These are phyloP conservation scores for Saccostrea echinata DNA, from an alignment of 1,140 invertebrate genomes.

Conservation along the genomic window DNA sequence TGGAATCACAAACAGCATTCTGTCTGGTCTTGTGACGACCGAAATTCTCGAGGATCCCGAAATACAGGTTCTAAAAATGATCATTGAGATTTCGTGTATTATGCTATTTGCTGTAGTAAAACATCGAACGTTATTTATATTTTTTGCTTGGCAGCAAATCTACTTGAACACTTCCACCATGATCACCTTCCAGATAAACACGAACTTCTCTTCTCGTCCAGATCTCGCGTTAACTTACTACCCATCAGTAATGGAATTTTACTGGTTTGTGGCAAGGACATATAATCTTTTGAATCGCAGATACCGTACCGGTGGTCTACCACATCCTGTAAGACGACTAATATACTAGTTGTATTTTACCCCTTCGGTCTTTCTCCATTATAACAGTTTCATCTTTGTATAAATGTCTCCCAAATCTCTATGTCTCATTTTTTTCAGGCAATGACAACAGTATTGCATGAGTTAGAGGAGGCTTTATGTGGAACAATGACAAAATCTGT, in stretches of 20 bases:
- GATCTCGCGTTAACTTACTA: conserved; percentile 76
- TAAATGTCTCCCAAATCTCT: too few species aligned
- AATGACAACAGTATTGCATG: conserved; percentile 41
- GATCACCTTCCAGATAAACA: conserved; percentile 70
- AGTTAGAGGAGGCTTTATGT: not conserved
- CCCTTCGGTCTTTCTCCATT: not conserved
- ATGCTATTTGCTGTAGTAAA: not conserved
- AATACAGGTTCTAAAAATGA: conserved; percentile 46
- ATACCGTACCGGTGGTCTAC: conserved; percentile 47
- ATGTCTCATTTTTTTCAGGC: not conserved
- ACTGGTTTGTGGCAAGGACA: conserved; percentile 75
- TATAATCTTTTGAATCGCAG: conserved; percentile 63
- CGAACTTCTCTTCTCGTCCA: conserved; percentile 66
- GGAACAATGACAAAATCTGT: conserved; percentile 36
- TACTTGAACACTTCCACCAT: conserved; percentile 73
- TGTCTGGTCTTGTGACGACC: conserved; percentile 59
- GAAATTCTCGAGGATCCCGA: conserved; percentile 50
- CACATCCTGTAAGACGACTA: conserved; percentile 52
- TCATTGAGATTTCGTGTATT: too few species aligned
- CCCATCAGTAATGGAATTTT: conserved; percentile 75
- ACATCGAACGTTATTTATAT: not conserved
- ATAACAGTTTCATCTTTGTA: too few species aligned
- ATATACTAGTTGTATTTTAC: not conserved
- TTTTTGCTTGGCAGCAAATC: conserved; percentile 67
- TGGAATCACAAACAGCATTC: conserved; percentile 61